Evolutionary conservation across 1,140 invertebrate genomes (phyloP).

Genomic region (Saxidomus purpurata): DNA sequence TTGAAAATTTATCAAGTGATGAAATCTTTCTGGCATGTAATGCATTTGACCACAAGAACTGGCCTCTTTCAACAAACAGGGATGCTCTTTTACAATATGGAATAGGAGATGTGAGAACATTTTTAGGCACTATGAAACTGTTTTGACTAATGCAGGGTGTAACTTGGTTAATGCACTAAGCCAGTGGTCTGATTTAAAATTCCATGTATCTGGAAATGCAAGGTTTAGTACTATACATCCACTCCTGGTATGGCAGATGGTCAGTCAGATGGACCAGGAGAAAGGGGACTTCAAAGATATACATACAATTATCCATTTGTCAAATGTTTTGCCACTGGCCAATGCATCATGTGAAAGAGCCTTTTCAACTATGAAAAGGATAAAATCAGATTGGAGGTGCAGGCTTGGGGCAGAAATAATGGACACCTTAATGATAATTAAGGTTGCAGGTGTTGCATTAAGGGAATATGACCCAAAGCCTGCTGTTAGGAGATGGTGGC

Average conservation of each 20-base stretch:
- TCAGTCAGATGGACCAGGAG: slow-evolving; percentile 29
- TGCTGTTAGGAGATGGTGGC: too few relatives aligned
- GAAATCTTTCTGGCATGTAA: neutral
- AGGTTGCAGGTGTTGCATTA: too few relatives aligned
- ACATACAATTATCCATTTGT: slow-evolving; percentile 37
- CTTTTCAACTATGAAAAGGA: slow-evolving; percentile 55
- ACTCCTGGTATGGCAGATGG: slow-evolving; percentile 30
- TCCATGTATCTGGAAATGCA: slow-evolving; percentile 38
- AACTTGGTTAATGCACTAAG: slow-evolving; percentile 15
- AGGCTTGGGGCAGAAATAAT: too few relatives aligned
- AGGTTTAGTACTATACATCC: slow-evolving; percentile 24
- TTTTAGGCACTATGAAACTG: neutral
- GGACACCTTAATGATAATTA: too few relatives aligned
- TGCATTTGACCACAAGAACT: slow-evolving; percentile 58
- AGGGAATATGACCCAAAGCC: too few relatives aligned
- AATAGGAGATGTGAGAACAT: neutral
- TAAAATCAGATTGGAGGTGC: slow-evolving; percentile 56
- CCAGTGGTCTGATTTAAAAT: slow-evolving; percentile 56
- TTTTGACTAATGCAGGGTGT: slow-evolving; percentile 41
- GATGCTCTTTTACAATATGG: slow-evolving; percentile 2
- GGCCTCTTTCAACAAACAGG: neutral
- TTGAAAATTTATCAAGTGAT: slow-evolving; percentile 21
- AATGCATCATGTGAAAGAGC: slow-evolving; percentile 58
- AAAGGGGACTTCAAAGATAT: slow-evolving; percentile 44
- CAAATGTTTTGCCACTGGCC: slow-evolving; percentile 26